Percentiles rank a stretch among this genome's conserved stretches.
phyloP scores from a whole-genome alignment of 2,888 invertebrate species.

The Nebria salina region DNA sequence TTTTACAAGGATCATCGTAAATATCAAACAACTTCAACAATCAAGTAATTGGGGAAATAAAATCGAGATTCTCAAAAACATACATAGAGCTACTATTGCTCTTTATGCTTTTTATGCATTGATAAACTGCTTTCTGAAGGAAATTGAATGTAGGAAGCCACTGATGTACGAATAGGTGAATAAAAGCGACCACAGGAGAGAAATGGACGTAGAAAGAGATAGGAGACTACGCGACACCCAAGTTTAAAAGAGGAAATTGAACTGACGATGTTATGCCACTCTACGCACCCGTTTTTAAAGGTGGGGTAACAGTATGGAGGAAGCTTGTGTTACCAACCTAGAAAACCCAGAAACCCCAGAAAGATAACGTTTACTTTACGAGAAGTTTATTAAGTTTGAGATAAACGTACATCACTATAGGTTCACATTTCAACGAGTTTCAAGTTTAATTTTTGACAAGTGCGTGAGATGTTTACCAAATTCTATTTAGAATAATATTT shows the following conservation, averaged over 20 bases:
- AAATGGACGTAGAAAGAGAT: not conserved
- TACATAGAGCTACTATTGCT: not conserved
- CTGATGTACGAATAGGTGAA: not conserved
- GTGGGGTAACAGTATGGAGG: conserved; percentile 37
- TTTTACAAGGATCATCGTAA: not conserved
- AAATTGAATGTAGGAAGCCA: conserved; percentile 44
- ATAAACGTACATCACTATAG: conserved; percentile 49
- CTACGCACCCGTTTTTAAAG: not conserved
- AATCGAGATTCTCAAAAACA: not conserved
- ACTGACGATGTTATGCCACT: conserved; percentile 16
- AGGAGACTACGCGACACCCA: not conserved
- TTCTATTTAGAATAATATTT: not conserved
- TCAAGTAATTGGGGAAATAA: too few species aligned
- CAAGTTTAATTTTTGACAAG: conserved; percentile 19
- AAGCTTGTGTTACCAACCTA: conserved; percentile 34
- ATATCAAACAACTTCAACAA: too few species aligned
- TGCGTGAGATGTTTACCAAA: conserved; percentile 23
- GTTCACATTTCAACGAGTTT: not conserved
- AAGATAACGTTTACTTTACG: conserved; percentile 53
- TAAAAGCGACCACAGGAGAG: not conserved
- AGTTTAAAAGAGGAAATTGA: conserved; percentile 45
- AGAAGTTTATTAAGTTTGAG: conserved; percentile 55
- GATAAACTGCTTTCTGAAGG: conserved; percentile 44
- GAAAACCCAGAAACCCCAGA: conserved; percentile 22
- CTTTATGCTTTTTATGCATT: conserved; percentile 36